Evolutionary conservation across 2,797 vertebrate genomes (phyloP).

Genomic region (Philypnodon macrostomus): DNA sequence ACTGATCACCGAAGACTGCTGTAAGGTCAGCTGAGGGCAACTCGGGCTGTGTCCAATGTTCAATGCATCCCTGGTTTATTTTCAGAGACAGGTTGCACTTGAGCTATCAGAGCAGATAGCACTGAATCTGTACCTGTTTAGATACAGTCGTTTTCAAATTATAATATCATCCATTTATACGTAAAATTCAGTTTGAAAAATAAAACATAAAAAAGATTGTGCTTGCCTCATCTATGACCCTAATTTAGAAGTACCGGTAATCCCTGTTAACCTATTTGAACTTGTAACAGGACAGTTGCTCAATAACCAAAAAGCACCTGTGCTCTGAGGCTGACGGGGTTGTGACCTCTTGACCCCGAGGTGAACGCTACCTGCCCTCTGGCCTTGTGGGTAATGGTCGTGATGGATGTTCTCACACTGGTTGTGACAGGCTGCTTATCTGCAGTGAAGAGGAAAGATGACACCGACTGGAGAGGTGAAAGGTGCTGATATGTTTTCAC

Average conservation of each 20-base stretch:
- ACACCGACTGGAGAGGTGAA: conserved; percentile 7
- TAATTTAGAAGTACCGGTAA: conserved; percentile 27
- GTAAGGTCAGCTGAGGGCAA: conserved; percentile 30
- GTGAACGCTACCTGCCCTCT: conserved; percentile 50
- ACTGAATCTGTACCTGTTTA: too few species aligned
- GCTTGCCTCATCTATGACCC: neutral
- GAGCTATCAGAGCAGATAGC: too few species aligned
- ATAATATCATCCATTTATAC: too few species aligned
- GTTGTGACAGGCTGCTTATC: conserved; percentile 42
- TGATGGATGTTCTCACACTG: conserved; percentile 64
- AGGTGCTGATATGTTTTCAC: too few species aligned
- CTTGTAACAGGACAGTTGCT: conserved; percentile 12
- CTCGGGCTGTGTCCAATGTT: conserved; percentile 23
- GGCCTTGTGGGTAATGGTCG: conserved; percentile 46
- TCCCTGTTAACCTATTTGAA: conserved; percentile 32
- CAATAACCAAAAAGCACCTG: conserved; percentile 42
- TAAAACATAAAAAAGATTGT: neutral
- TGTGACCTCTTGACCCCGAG: conserved; percentile 30
- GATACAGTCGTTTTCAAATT: too few species aligned
- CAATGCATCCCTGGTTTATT: too few species aligned
- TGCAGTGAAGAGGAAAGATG: conserved; percentile 28
- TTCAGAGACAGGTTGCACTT: too few species aligned
- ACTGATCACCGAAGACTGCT: conserved; percentile 4
- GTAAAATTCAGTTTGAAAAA: too few species aligned
- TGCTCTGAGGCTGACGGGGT: conserved; percentile 27